Evolutionary conservation across 2,797 vertebrate genomes (phyloP), one percentile per base, ranked within the genome.

Genomic region (Pseudotriccus pelzelni): DNA sequence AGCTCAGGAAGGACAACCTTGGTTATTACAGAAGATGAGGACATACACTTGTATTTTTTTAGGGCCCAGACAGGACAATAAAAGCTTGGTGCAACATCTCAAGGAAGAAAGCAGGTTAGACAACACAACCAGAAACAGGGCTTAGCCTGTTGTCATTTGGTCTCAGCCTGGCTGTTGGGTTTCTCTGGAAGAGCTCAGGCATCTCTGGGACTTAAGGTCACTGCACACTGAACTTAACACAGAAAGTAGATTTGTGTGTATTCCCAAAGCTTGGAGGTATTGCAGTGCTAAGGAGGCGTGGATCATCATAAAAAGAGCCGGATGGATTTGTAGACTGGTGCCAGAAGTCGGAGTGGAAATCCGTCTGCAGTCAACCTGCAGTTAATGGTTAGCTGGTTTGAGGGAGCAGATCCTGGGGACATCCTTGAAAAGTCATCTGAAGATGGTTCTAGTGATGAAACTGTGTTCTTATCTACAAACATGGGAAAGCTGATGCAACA

Each of bases 401-500:
- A 89, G 46, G 43, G 93, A 73, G 47, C 12, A 84, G 43, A 82
- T 62, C 43, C 77, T 14, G 47, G 7, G 8, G 25, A 79, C 19
- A 27, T 37, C 63, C 59, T 55, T 86, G 50, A 59, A 69, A 76
- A 84, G 50, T 28, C n/a, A 81, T 20, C 89, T 58, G 77, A 89
- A 84, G 62, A 94, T 37, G 22, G 12, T 68, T 89, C 75, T 76
- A 47, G n/a, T 15, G 59, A 47, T 49, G 39, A 53, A 93, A 39
- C 47, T 55, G 28, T 7, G 9, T 56, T 80, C 52, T 72, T 72
- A 52, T 5, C 85, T 66, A 52, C 77, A 41, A 34, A 69, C 39
- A 16, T 4, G 55, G 81, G 76, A 81, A 87, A 93, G n/a, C 67
- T 76, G 84, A 66, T 78, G 37, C 8, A 78, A 84, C 27, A 78